Base-by-base conservation (phyloP, 2,797 vertebrate genomes). In the Gobio occitaniae region DNA sequence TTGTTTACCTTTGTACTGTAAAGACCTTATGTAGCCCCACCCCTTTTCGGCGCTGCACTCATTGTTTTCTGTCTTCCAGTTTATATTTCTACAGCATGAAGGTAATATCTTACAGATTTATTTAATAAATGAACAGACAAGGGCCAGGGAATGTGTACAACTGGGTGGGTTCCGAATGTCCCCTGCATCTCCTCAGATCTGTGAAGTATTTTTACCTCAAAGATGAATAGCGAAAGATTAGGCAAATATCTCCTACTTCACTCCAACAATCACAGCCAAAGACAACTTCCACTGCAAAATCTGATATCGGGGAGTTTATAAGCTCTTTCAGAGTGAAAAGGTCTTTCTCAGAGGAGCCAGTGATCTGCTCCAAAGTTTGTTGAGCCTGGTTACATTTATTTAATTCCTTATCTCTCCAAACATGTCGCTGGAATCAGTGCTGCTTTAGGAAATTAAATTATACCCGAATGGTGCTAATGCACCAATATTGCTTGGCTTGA, bases 361-460 rank as follows among this genome's bases (percentile, higher is more conserved):
- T 85, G 86, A 90, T 87, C 69, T 6, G 48, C 87, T 90, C 84
- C 87, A 84, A 86, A 86, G 87, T 86, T 94, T 93, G 94, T 95
- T 88, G 84, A 89, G 84, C 81, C 89, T 56, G 72, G 75, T 89
- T 87, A 87, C 86, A 87, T 79, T 89, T 89, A 90, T 92, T 88
- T 78, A 84, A 85, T 90, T 92, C 88, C 94, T 96, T 95, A 95
- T 95, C 95, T 94, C 86, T 87, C 84, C 87, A 80, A 94, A 91
- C 94, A 95, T 91, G 93, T 88, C 91, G 91, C 89, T 87, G 89
- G 72, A 94, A 95, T 95, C 94, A 88, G 85, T 48, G 2, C 79
- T 79, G 90, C 87, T 93, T 90, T 89, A 89, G 93, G 94, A 94
- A 95, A 95, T 93, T 89, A 87, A 93, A 90, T 83, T 89, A 93